phyloP scores from a whole-genome alignment of 2,797 vertebrate species.

The Tapirus indicus region DNA sequence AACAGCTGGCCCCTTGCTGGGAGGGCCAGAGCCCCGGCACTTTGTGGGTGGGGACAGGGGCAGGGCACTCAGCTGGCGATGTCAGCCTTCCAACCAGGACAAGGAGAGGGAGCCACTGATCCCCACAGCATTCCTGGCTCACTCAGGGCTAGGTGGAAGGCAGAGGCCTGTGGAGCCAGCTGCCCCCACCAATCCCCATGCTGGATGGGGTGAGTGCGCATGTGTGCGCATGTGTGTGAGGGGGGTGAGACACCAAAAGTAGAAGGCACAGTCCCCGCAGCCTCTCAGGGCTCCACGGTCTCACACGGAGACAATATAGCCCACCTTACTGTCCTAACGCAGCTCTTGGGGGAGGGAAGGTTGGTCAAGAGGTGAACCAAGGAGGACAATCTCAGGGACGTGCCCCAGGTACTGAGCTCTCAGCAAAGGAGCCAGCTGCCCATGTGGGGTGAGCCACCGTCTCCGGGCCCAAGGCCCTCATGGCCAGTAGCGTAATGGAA shows the following conservation, averaged over 20 bases:
- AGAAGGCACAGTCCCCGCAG: background rate
- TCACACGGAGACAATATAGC: background rate
- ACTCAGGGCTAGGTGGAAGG: background rate
- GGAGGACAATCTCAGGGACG: background rate
- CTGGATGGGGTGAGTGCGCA: background rate
- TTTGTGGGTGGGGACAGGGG: background rate
- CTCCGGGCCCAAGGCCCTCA: background rate
- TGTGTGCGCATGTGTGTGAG: fast-evolving
- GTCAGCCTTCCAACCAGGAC: background rate
- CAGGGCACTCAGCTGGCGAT: background rate
- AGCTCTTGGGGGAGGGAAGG: background rate
- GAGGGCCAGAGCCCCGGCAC: background rate
- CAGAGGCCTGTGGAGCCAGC: background rate
- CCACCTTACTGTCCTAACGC: background rate
- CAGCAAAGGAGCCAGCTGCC: background rate
- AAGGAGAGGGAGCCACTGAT: too few relatives aligned
- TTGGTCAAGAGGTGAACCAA: background rate
- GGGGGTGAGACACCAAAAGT: background rate
- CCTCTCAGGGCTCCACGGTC: background rate
- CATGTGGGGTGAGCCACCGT: background rate
- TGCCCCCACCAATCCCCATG: background rate
- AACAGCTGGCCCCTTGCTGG: constrained; percentile 41
- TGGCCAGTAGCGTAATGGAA: background rate
- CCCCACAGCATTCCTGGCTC: background rate
- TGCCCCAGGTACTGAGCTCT: background rate